Conservation (phyloP, 53 echinoderm and acorn worm genomes). For the Mesocentrotus franciscanus region DNA sequence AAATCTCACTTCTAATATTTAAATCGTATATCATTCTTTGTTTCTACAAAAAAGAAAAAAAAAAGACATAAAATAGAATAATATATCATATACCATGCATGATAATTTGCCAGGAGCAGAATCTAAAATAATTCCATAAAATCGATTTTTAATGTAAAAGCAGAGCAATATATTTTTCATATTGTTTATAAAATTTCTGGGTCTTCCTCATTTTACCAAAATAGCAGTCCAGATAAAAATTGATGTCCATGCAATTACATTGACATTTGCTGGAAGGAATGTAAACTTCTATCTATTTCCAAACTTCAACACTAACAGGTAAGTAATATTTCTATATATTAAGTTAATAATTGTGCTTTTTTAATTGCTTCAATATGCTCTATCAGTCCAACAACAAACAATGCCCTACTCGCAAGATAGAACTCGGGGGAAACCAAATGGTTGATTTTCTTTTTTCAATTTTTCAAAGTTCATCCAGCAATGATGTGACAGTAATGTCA, state of each 20-base stretch:
- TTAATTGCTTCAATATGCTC: too few species aligned
- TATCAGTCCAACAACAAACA: background rate
- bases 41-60: background rate
- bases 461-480: too few species aligned
- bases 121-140: background rate
- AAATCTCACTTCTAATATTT: background rate
- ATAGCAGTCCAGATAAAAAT: too few species aligned
- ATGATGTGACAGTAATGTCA: too few species aligned
- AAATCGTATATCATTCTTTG: background rate
- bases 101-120: background rate
- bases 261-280: too few species aligned
- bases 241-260: too few species aligned
- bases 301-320: too few species aligned
- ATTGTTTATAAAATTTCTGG: background rate
- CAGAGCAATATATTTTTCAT: background rate
- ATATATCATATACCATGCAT: background rate
- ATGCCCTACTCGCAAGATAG: background rate
- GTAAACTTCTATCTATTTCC: too few species aligned
- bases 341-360: too few species aligned
- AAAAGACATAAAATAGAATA: background rate
- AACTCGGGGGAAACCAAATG: too few species aligned
- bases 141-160: background rate
- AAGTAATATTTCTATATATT: too few species aligned
- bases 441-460: too few species aligned
- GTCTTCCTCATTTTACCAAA: background rate